Evolutionary conservation across 2,797 vertebrate genomes (phyloP), one percentile per base, ranked within the genome.

Genomic region (Halcyon smyrnensis): DNA sequence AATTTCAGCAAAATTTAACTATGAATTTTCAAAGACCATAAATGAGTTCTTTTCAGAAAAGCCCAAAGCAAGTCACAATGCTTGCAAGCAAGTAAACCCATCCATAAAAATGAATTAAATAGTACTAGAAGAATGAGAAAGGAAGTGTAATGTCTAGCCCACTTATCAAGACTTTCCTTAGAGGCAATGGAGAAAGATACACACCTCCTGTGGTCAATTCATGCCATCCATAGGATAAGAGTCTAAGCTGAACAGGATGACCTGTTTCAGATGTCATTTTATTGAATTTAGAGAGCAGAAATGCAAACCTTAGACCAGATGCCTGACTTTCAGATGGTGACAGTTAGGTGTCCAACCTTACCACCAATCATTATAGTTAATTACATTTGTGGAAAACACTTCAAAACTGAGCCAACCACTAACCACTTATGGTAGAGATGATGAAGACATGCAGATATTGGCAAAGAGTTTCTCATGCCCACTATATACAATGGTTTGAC

Each of bases 1-100:
- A 84, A 83, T 95, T 96, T 95, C 83, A 94, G 84, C 53, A 91
- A 94, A 84, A 94, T 91, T 73, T 90, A 93, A 84, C 48, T 51
- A 50, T 79, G 59, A 68, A 34, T 96, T 84, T 94, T 27, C 54
- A 60, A 82, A 65, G 50, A 78, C 36, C n/a, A 39, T 60, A 95
- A 89, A 71, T 62, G 43, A 6, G 6, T 62, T 82, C 39, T 36
- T 85, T 51, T 30, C 6, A 87, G 70, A 48, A 85, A 65, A 27
- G 19, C 2, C 4, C 27, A 18, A 74, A 93, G 6, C 13, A 89
- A 69, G 71, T 79, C 59, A 23, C 15, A 27, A 70, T 64, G 30
- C 15, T 74, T 74, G 15, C 54, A 73, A 79, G 11, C 14, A 87
- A 81, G 9, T 62, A 80, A 71, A n/a, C 12, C 19, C 43, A n/a